Evolutionary conservation across 2,888 invertebrate genomes (phyloP).

Genomic region (Agrotis exclamationis): DNA sequence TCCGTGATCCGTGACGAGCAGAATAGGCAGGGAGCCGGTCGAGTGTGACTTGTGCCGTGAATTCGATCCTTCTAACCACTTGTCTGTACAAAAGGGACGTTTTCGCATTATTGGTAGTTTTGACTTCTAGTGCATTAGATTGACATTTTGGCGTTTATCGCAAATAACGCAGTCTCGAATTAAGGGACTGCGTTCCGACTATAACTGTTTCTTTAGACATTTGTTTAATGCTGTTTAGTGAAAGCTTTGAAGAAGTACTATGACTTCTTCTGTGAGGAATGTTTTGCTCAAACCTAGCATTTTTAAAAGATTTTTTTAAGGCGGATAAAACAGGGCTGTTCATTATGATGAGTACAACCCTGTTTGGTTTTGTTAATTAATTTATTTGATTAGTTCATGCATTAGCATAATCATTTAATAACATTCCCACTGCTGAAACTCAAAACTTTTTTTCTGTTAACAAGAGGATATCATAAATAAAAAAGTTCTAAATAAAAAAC

Average conservation of each 20-base stretch:
- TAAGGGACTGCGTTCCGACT: too few relatives aligned
- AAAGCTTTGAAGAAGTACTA: neutral
- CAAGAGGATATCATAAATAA: neutral
- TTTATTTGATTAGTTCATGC: too few relatives aligned
- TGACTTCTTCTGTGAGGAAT: too few relatives aligned
- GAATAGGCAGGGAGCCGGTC: slow-evolving; percentile 43
- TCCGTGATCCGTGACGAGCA: slow-evolving; percentile 59
- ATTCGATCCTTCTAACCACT: slow-evolving; percentile 38
- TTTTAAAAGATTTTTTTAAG: too few relatives aligned
- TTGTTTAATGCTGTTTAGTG: neutral
- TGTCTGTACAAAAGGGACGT: slow-evolving; percentile 24
- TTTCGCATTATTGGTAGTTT: slow-evolving; percentile 41
- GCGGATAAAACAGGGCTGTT: too few relatives aligned
- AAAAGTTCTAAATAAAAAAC: neutral
- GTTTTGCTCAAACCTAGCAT: too few relatives aligned
- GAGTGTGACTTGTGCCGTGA: slow-evolving; percentile 45
- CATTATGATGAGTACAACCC: too few relatives aligned
- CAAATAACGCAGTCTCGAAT: too few relatives aligned
- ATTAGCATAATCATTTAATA: neutral
- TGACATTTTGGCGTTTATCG: too few relatives aligned
- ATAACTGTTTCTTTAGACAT: neutral
- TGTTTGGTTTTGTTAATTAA: too few relatives aligned
- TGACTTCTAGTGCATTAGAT: neutral
- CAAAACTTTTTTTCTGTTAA: neutral
- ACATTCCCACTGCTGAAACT: neutral